These are phyloP conservation scores for Orchesella cincta DNA, from an alignment of 1,140 invertebrate genomes.

Conservation along the genomic window DNA sequence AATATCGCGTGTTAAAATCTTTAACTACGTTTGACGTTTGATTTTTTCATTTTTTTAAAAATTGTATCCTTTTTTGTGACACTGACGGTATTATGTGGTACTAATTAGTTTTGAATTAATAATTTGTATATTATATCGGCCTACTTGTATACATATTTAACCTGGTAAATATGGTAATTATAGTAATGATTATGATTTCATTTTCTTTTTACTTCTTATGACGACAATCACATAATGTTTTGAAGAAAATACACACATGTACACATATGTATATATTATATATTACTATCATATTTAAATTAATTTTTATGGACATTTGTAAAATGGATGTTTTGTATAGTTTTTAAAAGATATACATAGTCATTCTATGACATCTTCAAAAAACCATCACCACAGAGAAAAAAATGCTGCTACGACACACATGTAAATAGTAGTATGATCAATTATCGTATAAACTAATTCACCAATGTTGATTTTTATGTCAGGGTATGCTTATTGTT, in stretches of 20 bases:
- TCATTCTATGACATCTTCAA: too few species aligned
- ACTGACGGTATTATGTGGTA: neutral
- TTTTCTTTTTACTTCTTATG: conserved; percentile 14
- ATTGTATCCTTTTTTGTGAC: neutral
- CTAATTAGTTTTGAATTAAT: neutral
- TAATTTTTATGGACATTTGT: neutral
- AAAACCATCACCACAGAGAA: too few species aligned
- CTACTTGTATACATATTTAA: neutral
- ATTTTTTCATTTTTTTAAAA: too few species aligned
- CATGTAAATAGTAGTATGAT: neutral
- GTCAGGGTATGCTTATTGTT: too few species aligned
- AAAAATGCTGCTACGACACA: neutral
- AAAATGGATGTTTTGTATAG: neutral
- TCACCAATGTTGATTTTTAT: too few species aligned
- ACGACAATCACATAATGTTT: conserved; percentile 24
- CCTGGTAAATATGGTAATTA: conserved; percentile 1
- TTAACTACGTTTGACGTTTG: too few species aligned
- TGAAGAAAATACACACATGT: conserved; percentile 29
- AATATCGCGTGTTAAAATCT: too few species aligned
- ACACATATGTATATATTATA: conserved; percentile 23
- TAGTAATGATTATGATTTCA: conserved; percentile 16
- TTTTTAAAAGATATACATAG: too few species aligned
- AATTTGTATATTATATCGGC: neutral
- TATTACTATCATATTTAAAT: conserved; percentile 13
- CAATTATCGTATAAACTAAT: too few species aligned